Evolutionary conservation across 2,888 invertebrate species (phyloP).

Genomic region (Caenorhabditis sp.): DNA sequence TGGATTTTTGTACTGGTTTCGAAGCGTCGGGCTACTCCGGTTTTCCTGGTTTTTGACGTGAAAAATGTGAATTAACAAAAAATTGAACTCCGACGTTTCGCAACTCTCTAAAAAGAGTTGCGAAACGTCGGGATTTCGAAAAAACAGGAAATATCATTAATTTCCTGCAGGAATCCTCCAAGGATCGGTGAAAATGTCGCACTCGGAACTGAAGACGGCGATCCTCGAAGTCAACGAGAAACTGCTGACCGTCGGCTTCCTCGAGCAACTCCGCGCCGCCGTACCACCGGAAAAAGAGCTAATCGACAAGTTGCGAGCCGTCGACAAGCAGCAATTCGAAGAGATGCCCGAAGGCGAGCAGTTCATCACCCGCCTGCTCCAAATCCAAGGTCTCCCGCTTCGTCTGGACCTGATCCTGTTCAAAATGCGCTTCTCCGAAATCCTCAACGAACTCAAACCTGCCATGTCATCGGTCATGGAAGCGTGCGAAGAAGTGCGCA

Average conservation of each 20-base stretch:
- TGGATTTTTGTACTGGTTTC: too few relatives aligned
- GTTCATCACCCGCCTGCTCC: slow-evolving; percentile 90
- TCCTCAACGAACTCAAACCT: slow-evolving; percentile 92
- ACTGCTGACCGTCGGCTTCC: slow-evolving; percentile 89
- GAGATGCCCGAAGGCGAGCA: slow-evolving; percentile 90
- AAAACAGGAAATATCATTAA: too few relatives aligned
- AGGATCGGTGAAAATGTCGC: slow-evolving; percentile 85
- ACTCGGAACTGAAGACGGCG: slow-evolving; percentile 87
- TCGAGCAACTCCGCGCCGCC: slow-evolving; percentile 93
- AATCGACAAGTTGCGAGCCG: slow-evolving; percentile 87
- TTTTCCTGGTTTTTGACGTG: too few relatives aligned
- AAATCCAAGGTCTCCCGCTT: slow-evolving; percentile 83
- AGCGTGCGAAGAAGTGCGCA: slow-evolving; percentile 87
- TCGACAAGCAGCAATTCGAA: slow-evolving; percentile 84
- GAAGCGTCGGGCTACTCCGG: too few relatives aligned
- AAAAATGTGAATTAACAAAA: too few relatives aligned
- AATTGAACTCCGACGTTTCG: too few relatives aligned
- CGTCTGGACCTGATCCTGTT: slow-evolving; percentile 93
- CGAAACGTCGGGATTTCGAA: too few relatives aligned
- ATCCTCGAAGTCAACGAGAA: slow-evolving; percentile 86
- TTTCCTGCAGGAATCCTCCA: slow-evolving; percentile 84
- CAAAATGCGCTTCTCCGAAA: slow-evolving; percentile 91
- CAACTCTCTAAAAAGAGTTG: too few relatives aligned
- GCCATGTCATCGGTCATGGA: slow-evolving; percentile 95
- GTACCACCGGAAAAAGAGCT: slow-evolving; percentile 94